Percentiles rank a stretch among this genome's conserved stretches.
These are phyloP conservation scores for Acrocyrtus sp. DNA, from an alignment of 2,888 invertebrate genomes.

Conservation along the genomic window DNA sequence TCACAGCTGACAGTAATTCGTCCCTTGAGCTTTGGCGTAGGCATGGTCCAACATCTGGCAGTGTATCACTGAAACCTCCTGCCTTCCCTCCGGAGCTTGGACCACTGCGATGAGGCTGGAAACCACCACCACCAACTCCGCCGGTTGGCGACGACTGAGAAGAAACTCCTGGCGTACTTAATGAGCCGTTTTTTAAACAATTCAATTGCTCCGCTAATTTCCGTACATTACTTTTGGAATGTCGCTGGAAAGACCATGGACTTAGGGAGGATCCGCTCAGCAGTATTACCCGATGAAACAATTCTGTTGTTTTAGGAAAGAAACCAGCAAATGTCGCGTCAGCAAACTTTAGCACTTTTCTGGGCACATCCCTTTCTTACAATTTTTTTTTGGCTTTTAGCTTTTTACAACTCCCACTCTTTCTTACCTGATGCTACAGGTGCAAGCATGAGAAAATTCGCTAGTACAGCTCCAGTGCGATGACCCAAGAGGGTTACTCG, in stretches of 20 bases:
- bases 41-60: slow-evolving; percentile 60
- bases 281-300: slow-evolving; percentile 78
- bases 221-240: slow-evolving; percentile 60
- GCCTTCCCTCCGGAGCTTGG: slow-evolving; percentile 32
- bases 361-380: too few species aligned
- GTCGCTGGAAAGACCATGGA: slow-evolving; percentile 70
- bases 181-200: slow-evolving; percentile 51
- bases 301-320: slow-evolving; percentile 69
- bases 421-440: slow-evolving; percentile 89
- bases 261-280: slow-evolving; percentile 83
- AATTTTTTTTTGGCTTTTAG: neutral
- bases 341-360: neutral
- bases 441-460: slow-evolving; percentile 95
- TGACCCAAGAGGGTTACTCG: slow-evolving; percentile 95
- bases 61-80: slow-evolving; percentile 42
- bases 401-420: neutral
- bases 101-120: slow-evolving; percentile 25
- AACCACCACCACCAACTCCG: slow-evolving; percentile 9
- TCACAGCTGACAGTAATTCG: slow-evolving; percentile 59
- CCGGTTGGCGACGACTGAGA: slow-evolving; percentile 2
- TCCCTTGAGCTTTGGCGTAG: slow-evolving; percentile 60
- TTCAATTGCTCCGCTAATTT: slow-evolving; percentile 59
- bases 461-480: slow-evolving; percentile 95
- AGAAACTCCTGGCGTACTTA: slow-evolving; percentile 18
- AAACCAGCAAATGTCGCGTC: neutral